phyloP scores from a whole-genome alignment of 2,888 invertebrate species.

The Alloplasta piceator region DNA sequence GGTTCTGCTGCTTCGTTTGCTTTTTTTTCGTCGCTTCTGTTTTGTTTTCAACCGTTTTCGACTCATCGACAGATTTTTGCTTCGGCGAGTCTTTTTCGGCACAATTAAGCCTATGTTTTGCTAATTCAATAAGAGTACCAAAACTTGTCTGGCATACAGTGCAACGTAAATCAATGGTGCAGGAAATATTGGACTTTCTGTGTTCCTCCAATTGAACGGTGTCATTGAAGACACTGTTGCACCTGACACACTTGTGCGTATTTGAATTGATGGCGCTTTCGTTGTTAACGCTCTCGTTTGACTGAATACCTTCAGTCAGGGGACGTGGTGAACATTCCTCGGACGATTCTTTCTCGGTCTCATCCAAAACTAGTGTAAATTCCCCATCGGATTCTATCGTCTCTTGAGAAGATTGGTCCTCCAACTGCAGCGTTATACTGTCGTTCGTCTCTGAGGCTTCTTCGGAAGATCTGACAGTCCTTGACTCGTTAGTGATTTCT shows the following conservation, averaged over 20 bases:
- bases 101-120: slow-evolving; percentile 20
- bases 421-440: neutral
- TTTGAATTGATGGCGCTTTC: neutral
- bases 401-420: slow-evolving; percentile 8
- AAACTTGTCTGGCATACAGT: neutral
- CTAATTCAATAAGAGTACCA: neutral
- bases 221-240: slow-evolving; percentile 51
- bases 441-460: neutral
- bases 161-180: slow-evolving; percentile 2
- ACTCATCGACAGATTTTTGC: neutral
- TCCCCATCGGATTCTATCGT: slow-evolving; percentile 28
- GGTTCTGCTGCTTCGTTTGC: neutral
- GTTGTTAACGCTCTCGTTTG: neutral
- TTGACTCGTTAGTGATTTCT: too few species aligned
- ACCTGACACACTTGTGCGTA: slow-evolving; percentile 58
- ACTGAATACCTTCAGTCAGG: neutral
- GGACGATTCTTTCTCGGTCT: neutral
- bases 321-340: neutral
- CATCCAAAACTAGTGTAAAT: slow-evolving; percentile 25
- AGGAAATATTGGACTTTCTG: neutral
- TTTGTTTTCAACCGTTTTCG: neutral
- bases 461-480: neutral
- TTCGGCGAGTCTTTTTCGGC: neutral
- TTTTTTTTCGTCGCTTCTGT: slow-evolving; percentile 22
- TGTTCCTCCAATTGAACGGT: slow-evolving; percentile 50